A percentile compares a stretch with the other conserved stretches of the same genome.
Evolutionary conservation across 2,888 invertebrate species (phyloP).

Genomic region (Meganola albula): DNA sequence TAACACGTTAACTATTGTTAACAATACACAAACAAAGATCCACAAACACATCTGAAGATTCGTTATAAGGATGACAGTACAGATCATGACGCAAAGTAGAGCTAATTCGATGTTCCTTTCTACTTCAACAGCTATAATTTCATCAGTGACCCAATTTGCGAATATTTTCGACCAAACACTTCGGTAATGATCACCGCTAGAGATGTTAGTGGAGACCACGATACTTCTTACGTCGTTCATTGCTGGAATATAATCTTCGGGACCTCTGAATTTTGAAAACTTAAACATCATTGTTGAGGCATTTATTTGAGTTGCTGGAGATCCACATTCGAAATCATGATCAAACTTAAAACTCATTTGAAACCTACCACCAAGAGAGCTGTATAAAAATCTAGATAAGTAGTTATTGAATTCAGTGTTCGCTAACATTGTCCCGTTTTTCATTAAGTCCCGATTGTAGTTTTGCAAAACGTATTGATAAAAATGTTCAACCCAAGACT

Average conservation of each 20-base stretch:
- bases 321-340: slow-evolving; percentile 79
- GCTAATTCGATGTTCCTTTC: slow-evolving; percentile 86
- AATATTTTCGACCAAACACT: slow-evolving; percentile 85
- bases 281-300: slow-evolving; percentile 81
- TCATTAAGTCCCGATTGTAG: slow-evolving; percentile 60
- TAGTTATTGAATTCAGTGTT: slow-evolving; percentile 78
- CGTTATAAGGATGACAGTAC: slow-evolving; percentile 85
- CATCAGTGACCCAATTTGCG: slow-evolving; percentile 87
- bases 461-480: slow-evolving; percentile 77
- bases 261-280: slow-evolving; percentile 78
- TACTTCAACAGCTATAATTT: slow-evolving; percentile 85
- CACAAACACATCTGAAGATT: slow-evolving; percentile 86
- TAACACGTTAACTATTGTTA: slow-evolving; percentile 85
- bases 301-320: slow-evolving; percentile 73
- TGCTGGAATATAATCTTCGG: slow-evolving; percentile 83
- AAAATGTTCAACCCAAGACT: slow-evolving; percentile 83
- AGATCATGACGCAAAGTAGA: slow-evolving; percentile 86
- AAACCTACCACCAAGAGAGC: slow-evolving; percentile 82
- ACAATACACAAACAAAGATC: slow-evolving; percentile 85
- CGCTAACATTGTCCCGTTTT: slow-evolving; percentile 65
- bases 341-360: slow-evolving; percentile 82
- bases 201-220: slow-evolving; percentile 76
- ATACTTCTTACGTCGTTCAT: slow-evolving; percentile 81
- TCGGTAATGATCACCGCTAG: slow-evolving; percentile 78
- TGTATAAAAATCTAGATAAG: slow-evolving; percentile 83